Conservation (phyloP, 2,797 vertebrate genomes). For the Ctenopoma multispine region DNA sequence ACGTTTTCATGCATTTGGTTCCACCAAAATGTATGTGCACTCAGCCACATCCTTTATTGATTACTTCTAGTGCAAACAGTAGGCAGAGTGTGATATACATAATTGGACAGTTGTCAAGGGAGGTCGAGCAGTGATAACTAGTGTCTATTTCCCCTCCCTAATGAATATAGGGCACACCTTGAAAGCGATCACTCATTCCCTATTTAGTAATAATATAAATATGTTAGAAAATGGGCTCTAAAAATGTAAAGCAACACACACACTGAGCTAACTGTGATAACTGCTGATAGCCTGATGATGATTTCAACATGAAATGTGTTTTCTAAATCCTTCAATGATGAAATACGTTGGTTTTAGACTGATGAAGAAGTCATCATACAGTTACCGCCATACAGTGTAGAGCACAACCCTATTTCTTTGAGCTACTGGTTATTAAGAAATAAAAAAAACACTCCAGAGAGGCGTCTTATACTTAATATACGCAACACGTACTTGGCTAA, state of each 20-base stretch:
- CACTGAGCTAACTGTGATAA: slow-evolving; percentile 25
- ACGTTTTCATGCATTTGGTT: slow-evolving; percentile 99
- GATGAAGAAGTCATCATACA: slow-evolving; percentile 27
- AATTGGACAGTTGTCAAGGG: slow-evolving; percentile 99
- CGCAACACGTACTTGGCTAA: slow-evolving; percentile 60
- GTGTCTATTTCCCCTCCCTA: slow-evolving; percentile 81
- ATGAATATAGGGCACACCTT: slow-evolving; percentile 89
- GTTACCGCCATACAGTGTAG: slow-evolving; percentile 13
- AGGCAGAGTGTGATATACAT: slow-evolving; percentile 96
- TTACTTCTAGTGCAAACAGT: slow-evolving; percentile 99
- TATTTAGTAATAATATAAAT: slow-evolving; percentile 37
- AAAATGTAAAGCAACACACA: slow-evolving; percentile 28
- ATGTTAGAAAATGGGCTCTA: slow-evolving; percentile 26
- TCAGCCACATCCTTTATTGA: slow-evolving; percentile 99
- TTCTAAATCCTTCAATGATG: slow-evolving; percentile 30
- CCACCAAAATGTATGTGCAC: slow-evolving; percentile 96
- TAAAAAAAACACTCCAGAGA: slow-evolving; percentile 41
- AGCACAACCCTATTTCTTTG: slow-evolving; percentile 46
- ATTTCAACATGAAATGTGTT: slow-evolving; percentile 31
- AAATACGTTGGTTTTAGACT: slow-evolving; percentile 49
- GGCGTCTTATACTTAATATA: slow-evolving; percentile 57
- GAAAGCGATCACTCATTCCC: slow-evolving; percentile 84
- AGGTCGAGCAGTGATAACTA: slow-evolving; percentile 89
- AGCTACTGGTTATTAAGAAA: slow-evolving; percentile 42
- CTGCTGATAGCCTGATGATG: slow-evolving; percentile 26